Conservation (phyloP, 2,113 vertebrate species). For the Neopipo cinnamomea region DNA sequence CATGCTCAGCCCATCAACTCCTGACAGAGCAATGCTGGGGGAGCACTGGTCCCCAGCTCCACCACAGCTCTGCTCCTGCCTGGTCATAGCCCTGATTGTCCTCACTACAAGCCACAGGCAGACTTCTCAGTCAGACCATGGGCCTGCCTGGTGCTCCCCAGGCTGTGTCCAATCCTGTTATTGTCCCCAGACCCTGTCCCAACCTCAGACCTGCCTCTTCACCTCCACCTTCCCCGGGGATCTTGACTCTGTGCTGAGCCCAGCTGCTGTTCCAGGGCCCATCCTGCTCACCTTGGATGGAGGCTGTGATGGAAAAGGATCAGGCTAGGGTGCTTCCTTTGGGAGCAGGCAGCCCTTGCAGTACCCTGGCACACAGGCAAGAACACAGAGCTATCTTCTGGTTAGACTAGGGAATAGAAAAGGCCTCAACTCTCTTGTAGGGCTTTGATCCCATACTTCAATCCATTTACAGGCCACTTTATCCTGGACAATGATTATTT, state of each 20-base stretch:
- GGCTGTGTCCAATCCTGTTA: neutral
- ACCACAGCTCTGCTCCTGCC: neutral
- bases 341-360: fast-evolving
- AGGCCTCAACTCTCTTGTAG: fast-evolving
- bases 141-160: neutral
- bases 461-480: neutral
- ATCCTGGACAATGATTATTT: neutral
- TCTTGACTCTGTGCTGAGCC: neutral
- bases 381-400: neutral
- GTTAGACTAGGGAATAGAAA: neutral
- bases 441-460: neutral
- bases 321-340: fast-evolving
- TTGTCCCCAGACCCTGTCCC: neutral
- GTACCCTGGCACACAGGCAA: neutral
- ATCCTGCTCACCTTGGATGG: neutral
- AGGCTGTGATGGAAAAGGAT: neutral
- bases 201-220: neutral
- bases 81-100: neutral
- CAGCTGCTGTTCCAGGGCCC: neutral
- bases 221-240: neutral
- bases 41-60: neutral
- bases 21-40: neutral
- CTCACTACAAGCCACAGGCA: neutral
- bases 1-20: neutral
- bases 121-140: neutral